Conservation (phyloP, 2,113 vertebrate species). For the Camelus bactrianus region DNA sequence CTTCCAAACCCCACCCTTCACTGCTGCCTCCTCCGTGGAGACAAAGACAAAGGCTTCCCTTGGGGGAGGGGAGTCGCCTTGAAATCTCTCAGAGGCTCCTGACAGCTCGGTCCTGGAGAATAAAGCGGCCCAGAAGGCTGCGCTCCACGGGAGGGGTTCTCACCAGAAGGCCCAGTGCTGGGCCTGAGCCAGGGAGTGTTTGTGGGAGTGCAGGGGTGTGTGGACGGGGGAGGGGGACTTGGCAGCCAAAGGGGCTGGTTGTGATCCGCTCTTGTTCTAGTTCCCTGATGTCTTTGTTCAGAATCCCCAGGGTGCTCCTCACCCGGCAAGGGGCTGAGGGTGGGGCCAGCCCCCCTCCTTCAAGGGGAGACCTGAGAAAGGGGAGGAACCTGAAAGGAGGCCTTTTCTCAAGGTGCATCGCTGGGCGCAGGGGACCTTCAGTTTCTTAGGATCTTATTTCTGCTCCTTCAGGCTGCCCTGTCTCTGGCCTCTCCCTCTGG, state of each 20-base stretch:
- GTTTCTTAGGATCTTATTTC: neutral
- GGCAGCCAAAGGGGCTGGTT: slow-evolving; percentile 26
- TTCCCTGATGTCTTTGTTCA: slow-evolving; percentile 73
- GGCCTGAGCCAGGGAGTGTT: slow-evolving; percentile 31
- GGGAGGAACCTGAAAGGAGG: neutral
- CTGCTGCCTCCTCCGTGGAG: neutral
- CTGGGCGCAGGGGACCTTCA: neutral
- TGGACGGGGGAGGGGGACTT: neutral
- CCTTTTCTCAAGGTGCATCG: neutral
- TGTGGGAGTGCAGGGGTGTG: slow-evolving; percentile 37
- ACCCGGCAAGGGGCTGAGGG: neutral
- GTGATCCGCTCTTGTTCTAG: neutral
- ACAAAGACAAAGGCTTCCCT: slow-evolving; percentile 63
- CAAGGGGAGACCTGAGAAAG: neutral
- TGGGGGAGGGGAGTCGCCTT: slow-evolving; percentile 56
- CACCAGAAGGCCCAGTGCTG: slow-evolving; percentile 74
- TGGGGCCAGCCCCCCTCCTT: neutral
- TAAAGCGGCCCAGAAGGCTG: slow-evolving; percentile 76
- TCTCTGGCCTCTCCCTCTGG: neutral
- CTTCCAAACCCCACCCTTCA: neutral
- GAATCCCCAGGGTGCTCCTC: neutral
- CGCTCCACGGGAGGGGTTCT: slow-evolving; percentile 54
- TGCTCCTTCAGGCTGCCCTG: neutral
- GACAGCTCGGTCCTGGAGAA: slow-evolving; percentile 34
- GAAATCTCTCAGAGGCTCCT: slow-evolving; percentile 57